These are phyloP conservation scores for Polypterus bichir DNA, from an alignment of 2,113 vertebrate species.

Conservation along the genomic window DNA sequence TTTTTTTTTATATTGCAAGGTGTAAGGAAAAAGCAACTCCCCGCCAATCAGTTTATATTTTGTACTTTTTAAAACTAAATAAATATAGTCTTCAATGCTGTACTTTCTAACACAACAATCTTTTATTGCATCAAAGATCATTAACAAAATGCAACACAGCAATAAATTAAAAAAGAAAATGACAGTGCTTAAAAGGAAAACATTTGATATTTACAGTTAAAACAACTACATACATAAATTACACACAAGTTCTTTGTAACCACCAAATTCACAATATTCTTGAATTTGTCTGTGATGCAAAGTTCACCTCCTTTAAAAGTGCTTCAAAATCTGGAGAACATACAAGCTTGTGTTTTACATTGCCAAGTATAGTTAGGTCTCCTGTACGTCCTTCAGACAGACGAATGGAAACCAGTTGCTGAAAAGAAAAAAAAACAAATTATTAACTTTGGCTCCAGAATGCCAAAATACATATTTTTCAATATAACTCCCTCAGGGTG, in stretches of 20 bases:
- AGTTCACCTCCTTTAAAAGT: conserved; percentile 32
- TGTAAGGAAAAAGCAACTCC: no score
- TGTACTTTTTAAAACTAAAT: no score
- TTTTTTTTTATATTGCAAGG: no score
- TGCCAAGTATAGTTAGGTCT: conserved; percentile 51
- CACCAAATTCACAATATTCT: conserved; percentile 9
- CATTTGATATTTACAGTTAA: not conserved
- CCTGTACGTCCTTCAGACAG: conserved; percentile 43
- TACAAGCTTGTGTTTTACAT: conserved; percentile 50
- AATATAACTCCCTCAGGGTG: no score
- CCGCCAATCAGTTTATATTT: no score
- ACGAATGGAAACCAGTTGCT: conserved; percentile 51
- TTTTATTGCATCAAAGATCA: no score
- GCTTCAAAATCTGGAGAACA: conserved; percentile 50
- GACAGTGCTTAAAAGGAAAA: not conserved
- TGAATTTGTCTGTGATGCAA: conserved; percentile 6
- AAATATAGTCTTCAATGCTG: no score
- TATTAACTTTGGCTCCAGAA: no score
- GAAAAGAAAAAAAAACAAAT: conserved; percentile 12
- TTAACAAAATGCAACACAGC: no score
- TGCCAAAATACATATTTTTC: no score
- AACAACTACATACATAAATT: not conserved
- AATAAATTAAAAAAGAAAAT: not conserved
- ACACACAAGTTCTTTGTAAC: not conserved
- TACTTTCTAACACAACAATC: no score